These are phyloP conservation scores for Knipowitschia caucasica DNA, from an alignment of 2,797 vertebrate species.

Conservation along the genomic window DNA sequence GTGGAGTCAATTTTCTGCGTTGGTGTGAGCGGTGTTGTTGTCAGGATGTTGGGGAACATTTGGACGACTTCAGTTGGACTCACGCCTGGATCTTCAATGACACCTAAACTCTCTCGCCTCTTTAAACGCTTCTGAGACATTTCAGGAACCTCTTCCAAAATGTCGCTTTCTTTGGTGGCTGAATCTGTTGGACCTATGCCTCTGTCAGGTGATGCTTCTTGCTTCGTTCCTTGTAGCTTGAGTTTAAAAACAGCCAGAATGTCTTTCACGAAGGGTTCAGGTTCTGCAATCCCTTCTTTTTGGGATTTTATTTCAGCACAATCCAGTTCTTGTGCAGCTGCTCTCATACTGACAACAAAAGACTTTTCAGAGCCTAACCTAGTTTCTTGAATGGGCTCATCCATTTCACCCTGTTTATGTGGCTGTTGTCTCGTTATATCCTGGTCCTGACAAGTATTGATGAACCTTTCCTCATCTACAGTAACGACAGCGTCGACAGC, in stretches of 20 bases:
- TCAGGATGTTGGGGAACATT: background rate
- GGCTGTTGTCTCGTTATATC: background rate
- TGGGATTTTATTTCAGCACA: background rate
- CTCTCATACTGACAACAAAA: constrained; percentile 2
- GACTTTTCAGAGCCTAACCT: background rate
- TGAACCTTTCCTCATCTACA: background rate
- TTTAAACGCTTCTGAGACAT: background rate
- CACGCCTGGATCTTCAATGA: background rate
- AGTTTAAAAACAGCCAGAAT: background rate
- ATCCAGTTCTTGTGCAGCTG: background rate
- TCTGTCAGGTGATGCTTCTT: background rate
- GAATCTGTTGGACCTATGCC: background rate
- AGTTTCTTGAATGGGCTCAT: background rate
- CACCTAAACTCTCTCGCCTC: background rate
- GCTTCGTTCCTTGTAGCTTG: background rate
- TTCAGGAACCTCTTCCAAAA: background rate
- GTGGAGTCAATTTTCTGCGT: background rate
- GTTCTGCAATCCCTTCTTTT: background rate
- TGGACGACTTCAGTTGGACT: background rate
- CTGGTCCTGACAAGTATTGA: background rate
- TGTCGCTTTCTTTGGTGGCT: background rate
- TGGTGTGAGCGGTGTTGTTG: background rate
- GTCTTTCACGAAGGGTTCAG: background rate
- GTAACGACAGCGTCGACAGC: background rate
- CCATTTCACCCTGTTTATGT: background rate